A percentile compares a stretch with the other conserved stretches of the same genome.
These are phyloP conservation scores for Ctenodactylus gundi DNA, from an alignment of 2,113 vertebrate genomes.

Conservation along the genomic window DNA sequence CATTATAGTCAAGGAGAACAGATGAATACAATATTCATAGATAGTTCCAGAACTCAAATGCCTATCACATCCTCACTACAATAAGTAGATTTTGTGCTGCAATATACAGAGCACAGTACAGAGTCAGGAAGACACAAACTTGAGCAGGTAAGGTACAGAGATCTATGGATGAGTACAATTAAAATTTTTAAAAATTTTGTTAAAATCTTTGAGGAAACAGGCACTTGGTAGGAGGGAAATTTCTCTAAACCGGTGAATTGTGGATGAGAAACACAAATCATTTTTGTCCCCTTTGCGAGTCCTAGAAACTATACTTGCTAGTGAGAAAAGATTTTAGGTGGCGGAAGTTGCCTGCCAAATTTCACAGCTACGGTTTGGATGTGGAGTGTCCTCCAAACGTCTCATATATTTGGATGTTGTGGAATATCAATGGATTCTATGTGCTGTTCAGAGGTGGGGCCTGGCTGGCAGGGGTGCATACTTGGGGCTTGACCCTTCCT, in stretches of 20 bases:
- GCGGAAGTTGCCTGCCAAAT: not conserved
- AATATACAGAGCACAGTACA: not conserved
- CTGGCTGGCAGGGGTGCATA: too few relatives aligned
- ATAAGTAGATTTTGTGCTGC: rapidly evolving
- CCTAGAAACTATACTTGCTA: not conserved
- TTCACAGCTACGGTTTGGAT: too few relatives aligned
- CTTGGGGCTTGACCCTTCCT: too few relatives aligned
- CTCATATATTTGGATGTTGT: too few relatives aligned
- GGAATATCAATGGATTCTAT: too few relatives aligned
- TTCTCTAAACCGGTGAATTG: too few relatives aligned
- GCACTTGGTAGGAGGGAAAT: too few relatives aligned
- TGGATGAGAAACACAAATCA: not conserved
- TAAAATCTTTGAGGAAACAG: too few relatives aligned
- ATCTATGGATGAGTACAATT: not conserved
- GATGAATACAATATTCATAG: not conserved
- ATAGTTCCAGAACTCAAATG: not conserved
- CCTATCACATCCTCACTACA: not conserved
- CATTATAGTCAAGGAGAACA: not conserved
- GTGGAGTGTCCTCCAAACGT: too few relatives aligned
- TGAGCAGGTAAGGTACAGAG: not conserved
- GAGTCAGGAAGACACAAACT: not conserved
- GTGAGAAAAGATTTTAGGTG: not conserved
- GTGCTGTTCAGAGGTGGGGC: too few relatives aligned
- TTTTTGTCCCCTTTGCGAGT: too few relatives aligned
- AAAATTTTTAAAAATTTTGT: too few relatives aligned